A percentile compares a stretch with the other conserved stretches of the same genome.
Conservation (phyloP, 2,797 vertebrate genomes). For the Pantherophis vulpinus region DNA sequence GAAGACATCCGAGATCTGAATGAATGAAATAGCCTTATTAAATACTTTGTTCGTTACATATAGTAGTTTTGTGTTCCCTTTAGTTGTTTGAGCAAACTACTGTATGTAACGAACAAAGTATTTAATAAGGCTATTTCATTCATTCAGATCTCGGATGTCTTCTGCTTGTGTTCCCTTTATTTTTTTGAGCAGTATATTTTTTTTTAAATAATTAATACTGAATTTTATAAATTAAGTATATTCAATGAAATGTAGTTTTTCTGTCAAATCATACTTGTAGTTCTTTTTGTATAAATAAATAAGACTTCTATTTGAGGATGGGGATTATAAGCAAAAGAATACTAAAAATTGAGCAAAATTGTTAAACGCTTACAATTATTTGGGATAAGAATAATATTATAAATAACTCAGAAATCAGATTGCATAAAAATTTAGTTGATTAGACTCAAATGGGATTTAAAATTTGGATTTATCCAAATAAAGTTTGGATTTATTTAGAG, state of each 20-base stretch:
- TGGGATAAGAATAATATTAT: neutral
- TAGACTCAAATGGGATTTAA: neutral
- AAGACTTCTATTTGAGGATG: neutral
- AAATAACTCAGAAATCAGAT: neutral
- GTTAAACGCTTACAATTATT: neutral
- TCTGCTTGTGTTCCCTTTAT: too few relatives aligned
- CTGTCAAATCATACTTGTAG: neutral
- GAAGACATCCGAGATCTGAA: too few relatives aligned
- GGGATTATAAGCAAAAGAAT: neutral
- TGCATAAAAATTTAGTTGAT: neutral
- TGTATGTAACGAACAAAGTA: too few relatives aligned
- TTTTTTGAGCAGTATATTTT: too few relatives aligned
- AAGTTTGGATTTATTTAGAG: neutral
- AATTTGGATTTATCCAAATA: neutral
- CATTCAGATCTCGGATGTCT: too few relatives aligned
- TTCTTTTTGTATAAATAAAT: neutral
- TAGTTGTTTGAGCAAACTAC: too few relatives aligned
- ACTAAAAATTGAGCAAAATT: neutral
- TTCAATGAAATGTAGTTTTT: neutral
- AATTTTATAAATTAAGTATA: neutral
- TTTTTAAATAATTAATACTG: too few relatives aligned
- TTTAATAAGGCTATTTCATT: too few relatives aligned
- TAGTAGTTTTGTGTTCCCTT: too few relatives aligned
- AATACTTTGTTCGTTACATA: too few relatives aligned
- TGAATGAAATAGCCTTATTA: too few relatives aligned